Evolutionary conservation across 2,797 vertebrate species (phyloP).

Genomic region (Sebastes wilsoni): DNA sequence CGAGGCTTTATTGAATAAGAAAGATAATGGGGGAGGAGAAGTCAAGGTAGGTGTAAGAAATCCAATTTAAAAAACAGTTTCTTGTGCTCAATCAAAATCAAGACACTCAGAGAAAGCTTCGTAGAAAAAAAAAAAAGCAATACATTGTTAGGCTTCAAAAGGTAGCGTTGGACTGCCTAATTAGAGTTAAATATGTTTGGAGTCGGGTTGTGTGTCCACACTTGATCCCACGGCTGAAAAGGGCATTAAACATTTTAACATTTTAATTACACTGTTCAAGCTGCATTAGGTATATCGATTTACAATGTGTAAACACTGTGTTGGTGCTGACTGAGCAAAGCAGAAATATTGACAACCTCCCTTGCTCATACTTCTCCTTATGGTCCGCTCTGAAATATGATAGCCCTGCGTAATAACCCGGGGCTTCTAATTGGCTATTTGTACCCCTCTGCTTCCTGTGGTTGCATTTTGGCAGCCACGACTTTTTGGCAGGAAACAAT

Average conservation of each 20-base stretch:
- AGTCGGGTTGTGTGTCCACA: constrained; percentile 27
- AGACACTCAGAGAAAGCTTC: neutral
- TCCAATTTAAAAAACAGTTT: neutral
- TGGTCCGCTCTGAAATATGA: constrained; percentile 55
- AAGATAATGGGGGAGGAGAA: neutral
- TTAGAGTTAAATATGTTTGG: constrained; percentile 31
- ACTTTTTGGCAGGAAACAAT: constrained; percentile 34
- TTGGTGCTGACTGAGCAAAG: constrained; percentile 60
- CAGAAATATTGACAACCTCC: constrained; percentile 62
- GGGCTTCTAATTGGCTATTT: constrained; percentile 65
- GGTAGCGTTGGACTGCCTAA: neutral
- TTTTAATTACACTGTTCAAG: constrained; percentile 72
- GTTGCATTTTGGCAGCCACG: constrained; percentile 37
- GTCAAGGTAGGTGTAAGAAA: neutral
- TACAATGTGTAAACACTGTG: constrained; percentile 70
- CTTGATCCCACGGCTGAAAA: constrained; percentile 48
- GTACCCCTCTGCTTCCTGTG: constrained; percentile 36
- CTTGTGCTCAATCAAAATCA: neutral
- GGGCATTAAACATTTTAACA: constrained; percentile 67
- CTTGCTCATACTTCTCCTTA: constrained; percentile 38
- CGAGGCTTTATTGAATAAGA: neutral
- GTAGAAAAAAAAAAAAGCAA: neutral
- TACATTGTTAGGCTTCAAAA: neutral
- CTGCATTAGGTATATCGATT: constrained; percentile 75
- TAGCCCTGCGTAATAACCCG: constrained; percentile 40